Evolutionary conservation across 2,797 vertebrate species (phyloP).

Genomic region (Mormyrus hasselquistii): DNA sequence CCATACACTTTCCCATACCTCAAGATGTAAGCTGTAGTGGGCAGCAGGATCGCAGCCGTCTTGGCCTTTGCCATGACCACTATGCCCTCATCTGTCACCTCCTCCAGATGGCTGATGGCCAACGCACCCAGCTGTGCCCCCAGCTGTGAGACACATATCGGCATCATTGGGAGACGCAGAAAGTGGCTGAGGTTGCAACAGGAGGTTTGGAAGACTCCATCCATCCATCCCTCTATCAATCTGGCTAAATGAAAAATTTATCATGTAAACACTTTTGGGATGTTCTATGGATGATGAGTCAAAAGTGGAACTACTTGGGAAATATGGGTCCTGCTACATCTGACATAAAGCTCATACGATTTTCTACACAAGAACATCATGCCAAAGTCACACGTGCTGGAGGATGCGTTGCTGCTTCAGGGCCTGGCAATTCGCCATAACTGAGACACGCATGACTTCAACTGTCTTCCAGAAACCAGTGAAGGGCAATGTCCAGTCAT

Average conservation of each 20-base stretch:
- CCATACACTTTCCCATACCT: constrained; percentile 58
- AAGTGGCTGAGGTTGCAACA: background rate
- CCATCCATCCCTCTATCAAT: background rate
- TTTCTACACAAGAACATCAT: background rate
- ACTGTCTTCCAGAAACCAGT: background rate
- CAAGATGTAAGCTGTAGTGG: constrained; percentile 93
- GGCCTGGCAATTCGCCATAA: background rate
- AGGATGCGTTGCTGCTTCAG: background rate
- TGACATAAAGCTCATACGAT: background rate
- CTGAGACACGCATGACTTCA: background rate
- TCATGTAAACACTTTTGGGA: no score
- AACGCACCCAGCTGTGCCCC: constrained; percentile 68
- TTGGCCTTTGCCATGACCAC: constrained; percentile 68
- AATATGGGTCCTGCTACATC: background rate
- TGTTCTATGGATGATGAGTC: background rate
- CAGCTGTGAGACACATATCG: constrained; percentile 49
- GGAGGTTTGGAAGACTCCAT: background rate
- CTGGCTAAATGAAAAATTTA: no score
- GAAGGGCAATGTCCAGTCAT: background rate
- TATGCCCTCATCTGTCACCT: constrained; percentile 84
- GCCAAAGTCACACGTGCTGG: background rate
- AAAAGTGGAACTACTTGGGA: background rate
- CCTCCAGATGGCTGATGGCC: constrained; percentile 93
- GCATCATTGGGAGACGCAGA: background rate
- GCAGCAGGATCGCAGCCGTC: constrained; percentile 80